phyloP scores from a whole-genome alignment of 2,888 invertebrate species.

The Homarus gammarus region DNA sequence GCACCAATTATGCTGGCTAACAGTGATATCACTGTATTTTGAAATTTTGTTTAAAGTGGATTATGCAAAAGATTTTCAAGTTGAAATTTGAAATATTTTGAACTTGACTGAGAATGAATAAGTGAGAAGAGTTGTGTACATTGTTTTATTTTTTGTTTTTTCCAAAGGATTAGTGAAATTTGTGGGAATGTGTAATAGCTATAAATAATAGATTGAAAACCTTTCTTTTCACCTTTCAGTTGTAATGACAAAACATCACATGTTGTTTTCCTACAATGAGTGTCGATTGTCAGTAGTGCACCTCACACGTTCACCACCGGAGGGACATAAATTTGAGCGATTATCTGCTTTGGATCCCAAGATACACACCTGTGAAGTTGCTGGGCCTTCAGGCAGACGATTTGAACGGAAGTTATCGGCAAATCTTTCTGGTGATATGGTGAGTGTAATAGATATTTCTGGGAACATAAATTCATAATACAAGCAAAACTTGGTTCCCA shows the following conservation, averaged over 20 bases:
- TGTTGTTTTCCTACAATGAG: conserved; percentile 86
- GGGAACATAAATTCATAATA: too few relatives aligned
- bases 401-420: conserved; percentile 82
- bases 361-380: conserved; percentile 82
- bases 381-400: conserved; percentile 82
- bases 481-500: too few relatives aligned
- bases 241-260: conserved; percentile 84
- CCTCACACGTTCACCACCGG: conserved; percentile 83
- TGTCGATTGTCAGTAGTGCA: conserved; percentile 85
- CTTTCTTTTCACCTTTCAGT: conserved; percentile 81
- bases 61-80: too few relatives aligned
- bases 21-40: too few relatives aligned
- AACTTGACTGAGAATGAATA: too few relatives aligned
- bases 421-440: conserved; percentile 82
- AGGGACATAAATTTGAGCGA: conserved; percentile 83
- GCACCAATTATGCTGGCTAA: too few relatives aligned
- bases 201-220: neutral
- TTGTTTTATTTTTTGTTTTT: neutral
- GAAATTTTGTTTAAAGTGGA: too few relatives aligned
- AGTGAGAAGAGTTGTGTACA: too few relatives aligned
- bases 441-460: conserved; percentile 79
- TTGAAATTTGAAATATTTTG: too few relatives aligned
- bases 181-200: too few relatives aligned
- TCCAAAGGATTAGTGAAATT: too few relatives aligned
- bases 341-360: conserved; percentile 85